A percentile compares a stretch with the other conserved stretches of the same genome.
Evolutionary conservation across 2,113 vertebrate species (phyloP).

Genomic region (Callipepla squamata): DNA sequence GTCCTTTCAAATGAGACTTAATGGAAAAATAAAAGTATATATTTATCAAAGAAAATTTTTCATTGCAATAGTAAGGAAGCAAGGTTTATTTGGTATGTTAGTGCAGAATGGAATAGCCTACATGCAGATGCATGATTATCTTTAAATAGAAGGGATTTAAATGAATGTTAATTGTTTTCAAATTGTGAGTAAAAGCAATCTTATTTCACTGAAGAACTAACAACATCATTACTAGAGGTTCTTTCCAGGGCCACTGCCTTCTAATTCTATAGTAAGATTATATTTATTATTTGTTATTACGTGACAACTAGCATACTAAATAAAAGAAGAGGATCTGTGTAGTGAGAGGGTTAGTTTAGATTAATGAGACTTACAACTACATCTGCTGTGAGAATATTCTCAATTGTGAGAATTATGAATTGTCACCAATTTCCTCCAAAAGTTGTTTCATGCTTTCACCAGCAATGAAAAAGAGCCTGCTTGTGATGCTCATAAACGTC

Average conservation of each 20-base stretch:
- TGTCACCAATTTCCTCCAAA: rapidly evolving
- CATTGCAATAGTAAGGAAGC: neutral
- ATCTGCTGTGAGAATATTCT: neutral
- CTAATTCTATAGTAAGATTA: neutral
- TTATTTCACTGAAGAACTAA: neutral
- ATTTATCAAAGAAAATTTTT: neutral
- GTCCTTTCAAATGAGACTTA: neutral
- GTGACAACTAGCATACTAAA: neutral
- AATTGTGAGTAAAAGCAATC: neutral
- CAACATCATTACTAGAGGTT: neutral
- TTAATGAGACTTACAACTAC: neutral
- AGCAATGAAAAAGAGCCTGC: too few relatives aligned
- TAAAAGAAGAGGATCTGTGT: neutral
- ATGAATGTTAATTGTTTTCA: neutral
- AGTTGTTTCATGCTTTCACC: neutral
- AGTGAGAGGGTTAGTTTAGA: neutral
- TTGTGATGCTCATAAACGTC: too few relatives aligned
- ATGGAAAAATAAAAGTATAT: neutral
- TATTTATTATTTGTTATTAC: neutral
- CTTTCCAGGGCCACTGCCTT: neutral
- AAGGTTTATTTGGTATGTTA: neutral
- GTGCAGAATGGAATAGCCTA: neutral
- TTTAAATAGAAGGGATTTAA: neutral
- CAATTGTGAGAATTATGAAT: neutral
- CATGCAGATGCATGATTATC: neutral